Evolutionary conservation across 2,113 vertebrate genomes (phyloP), one percentile per base, ranked within the genome.

Genomic region (Balaenoptera acutorostrata): DNA sequence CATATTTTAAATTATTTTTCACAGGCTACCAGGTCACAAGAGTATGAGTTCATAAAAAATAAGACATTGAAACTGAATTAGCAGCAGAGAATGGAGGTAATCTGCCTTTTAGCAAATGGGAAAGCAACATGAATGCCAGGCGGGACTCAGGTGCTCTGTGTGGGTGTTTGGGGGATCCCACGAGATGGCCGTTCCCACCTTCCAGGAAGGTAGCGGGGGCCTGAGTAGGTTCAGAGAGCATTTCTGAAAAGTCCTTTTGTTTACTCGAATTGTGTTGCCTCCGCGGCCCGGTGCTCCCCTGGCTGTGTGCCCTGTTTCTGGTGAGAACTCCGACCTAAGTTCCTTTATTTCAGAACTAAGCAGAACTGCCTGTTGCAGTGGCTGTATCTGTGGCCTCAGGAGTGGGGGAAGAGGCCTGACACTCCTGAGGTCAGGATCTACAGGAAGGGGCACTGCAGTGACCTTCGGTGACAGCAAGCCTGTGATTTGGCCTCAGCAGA

Each of bases 111-210:
- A 80, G 77, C 49, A 36, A 49, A 27, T 11, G 21, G 84, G 44
- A 57, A 61, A 78, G 29, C 12, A 18, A 1, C 5, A 6, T 5
- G 14, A 7, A 17, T 3, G 13, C 1, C 27, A 21, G 36, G 17
- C 11, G 15, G 20, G n/a, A 39, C 25, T 2, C 15, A 1, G 7
- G 25, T 1, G 49, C 52, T n/a, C 25, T 25, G 8, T 0, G 0
- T 10, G 20, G 49, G 31, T 23, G 27, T 8, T 17, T 8, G 14
- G 59, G n/a, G 36, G 21, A 23, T 20, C n/a, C 7, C 1, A 31
- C 14, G 9, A 0, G 36, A 8, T 2, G 61, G 25, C 9, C 8
- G n/a, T 31, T 1, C 21, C 29, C 27, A 55, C 10, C 39, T 68
- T 61, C 6, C 3, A 36, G 41, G 49, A 59, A 88, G 21, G 5